Evolutionary conservation across 2,888 invertebrate species (phyloP).

Genomic region (Epirrhoe tristata): DNA sequence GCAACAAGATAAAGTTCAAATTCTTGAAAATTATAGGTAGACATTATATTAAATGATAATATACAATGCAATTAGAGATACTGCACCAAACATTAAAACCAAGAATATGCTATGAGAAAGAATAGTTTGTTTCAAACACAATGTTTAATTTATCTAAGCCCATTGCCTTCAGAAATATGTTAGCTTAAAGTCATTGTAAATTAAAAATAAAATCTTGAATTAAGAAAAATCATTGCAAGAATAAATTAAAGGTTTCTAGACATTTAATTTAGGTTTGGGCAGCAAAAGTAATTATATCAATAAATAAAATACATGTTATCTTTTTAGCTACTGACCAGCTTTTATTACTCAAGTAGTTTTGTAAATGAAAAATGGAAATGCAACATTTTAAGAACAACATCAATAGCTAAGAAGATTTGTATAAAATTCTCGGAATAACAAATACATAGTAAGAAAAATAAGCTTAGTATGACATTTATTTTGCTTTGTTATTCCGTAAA

Average conservation of each 20-base stretch:
- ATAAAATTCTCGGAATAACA: conserved; percentile 39
- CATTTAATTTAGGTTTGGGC: conserved; percentile 57
- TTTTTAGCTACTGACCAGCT: conserved; percentile 54
- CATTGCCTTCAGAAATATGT: conserved; percentile 75
- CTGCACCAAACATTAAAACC: conserved; percentile 84
- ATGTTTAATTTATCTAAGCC: conserved; percentile 77
- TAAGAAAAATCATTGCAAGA: conserved; percentile 52
- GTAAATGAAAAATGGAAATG: neutral
- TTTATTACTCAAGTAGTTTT: neutral
- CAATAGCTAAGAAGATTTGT: conserved; percentile 43
- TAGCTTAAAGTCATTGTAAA: conserved; percentile 51
- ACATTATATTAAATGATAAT: conserved; percentile 78
- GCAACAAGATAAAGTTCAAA: conserved; percentile 62
- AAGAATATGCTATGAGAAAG: conserved; percentile 77
- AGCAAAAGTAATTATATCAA: conserved; percentile 50
- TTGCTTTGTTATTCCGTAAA: conserved; percentile 35
- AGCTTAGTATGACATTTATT: neutral
- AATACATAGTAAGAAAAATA: neutral
- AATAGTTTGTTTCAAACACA: conserved; percentile 69
- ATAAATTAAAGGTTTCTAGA: conserved; percentile 50
- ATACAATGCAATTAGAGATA: conserved; percentile 84
- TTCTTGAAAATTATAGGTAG: conserved; percentile 64
- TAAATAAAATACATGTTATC: conserved; percentile 33
- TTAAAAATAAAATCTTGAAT: conserved; percentile 57
- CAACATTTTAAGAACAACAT: conserved; percentile 10